These are phyloP conservation scores for Heterocephalus glaber DNA, from an alignment of 2,113 vertebrate species.

Conservation along the genomic window DNA sequence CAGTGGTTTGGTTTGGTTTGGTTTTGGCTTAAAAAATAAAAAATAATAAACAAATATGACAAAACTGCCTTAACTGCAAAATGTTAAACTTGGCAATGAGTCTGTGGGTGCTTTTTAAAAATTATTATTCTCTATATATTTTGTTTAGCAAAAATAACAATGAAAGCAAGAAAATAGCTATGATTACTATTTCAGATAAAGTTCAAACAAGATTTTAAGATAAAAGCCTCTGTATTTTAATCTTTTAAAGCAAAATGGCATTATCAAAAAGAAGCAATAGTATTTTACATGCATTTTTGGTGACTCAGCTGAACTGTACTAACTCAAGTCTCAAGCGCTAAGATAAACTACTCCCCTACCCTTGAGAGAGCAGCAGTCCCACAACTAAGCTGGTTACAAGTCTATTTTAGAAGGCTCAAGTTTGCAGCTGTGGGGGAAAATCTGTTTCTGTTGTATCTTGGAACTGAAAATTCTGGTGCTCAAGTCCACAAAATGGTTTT, in stretches of 20 bases:
- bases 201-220: slow-evolving; percentile 22
- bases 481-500: slow-evolving; percentile 8
- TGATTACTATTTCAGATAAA: background rate
- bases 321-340: background rate
- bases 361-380: background rate
- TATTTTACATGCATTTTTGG: background rate
- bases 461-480: slow-evolving; percentile 14
- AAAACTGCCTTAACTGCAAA: background rate
- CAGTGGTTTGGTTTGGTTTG: background rate
- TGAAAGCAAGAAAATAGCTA: slow-evolving; percentile 21
- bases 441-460: background rate
- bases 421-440: background rate
- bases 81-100: background rate
- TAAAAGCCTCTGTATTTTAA: background rate
- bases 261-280: background rate
- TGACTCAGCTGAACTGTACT: background rate
- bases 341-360: background rate
- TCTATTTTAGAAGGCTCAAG: background rate
- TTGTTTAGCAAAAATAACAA: background rate
- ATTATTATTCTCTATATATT: background rate
- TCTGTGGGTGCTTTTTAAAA: background rate
- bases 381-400: background rate
- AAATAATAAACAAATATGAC: background rate
- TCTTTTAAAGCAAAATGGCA: slow-evolving; percentile 11
- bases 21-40: background rate